These are phyloP conservation scores for Tiliqua scincoides DNA, from an alignment of 2,113 vertebrate genomes.

Conservation along the genomic window DNA sequence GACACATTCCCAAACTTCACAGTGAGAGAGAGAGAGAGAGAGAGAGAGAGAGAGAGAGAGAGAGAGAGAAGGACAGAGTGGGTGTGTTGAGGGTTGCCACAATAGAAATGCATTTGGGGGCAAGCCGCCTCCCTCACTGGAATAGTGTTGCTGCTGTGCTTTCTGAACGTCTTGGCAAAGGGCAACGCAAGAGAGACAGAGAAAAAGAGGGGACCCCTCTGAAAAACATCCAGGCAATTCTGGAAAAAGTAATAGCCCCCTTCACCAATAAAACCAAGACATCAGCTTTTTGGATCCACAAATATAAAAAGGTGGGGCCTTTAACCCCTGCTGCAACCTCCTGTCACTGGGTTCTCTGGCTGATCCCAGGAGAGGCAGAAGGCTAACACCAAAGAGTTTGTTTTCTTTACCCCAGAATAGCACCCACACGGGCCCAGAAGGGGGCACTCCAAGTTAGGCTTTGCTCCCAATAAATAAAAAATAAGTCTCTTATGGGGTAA, in stretches of 20 bases:
- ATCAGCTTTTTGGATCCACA: conserved; percentile 20
- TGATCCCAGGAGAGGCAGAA: conserved; percentile 5
- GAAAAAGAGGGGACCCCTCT: background rate
- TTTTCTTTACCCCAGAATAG: conserved; percentile 4
- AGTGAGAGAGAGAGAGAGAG: conserved; percentile 37
- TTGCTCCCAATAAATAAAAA: conserved; percentile 44
- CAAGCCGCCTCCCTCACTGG: background rate
- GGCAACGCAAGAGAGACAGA: background rate
- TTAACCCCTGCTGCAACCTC: background rate
- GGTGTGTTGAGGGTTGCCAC: background rate
- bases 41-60: rapidly evolving
- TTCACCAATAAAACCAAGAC: conserved; percentile 2
- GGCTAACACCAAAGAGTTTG: background rate
- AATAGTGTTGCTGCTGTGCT: background rate
- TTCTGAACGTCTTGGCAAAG: conserved; percentile 8
- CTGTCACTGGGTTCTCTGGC: background rate
- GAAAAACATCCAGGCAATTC: background rate
- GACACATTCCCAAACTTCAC: conserved; percentile 40
- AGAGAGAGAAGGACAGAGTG: background rate
- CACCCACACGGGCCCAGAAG: conserved; percentile 8
- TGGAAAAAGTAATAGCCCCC: background rate
- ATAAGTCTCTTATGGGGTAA: conserved; percentile 12
- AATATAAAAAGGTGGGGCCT: background rate
- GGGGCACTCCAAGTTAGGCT: conserved; percentile 10
- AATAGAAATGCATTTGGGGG: background rate